A percentile compares a stretch with the other conserved stretches of the same genome.
Evolutionary conservation across 2,797 vertebrate species (phyloP).

Genomic region (Geotrypetes seraphini): DNA sequence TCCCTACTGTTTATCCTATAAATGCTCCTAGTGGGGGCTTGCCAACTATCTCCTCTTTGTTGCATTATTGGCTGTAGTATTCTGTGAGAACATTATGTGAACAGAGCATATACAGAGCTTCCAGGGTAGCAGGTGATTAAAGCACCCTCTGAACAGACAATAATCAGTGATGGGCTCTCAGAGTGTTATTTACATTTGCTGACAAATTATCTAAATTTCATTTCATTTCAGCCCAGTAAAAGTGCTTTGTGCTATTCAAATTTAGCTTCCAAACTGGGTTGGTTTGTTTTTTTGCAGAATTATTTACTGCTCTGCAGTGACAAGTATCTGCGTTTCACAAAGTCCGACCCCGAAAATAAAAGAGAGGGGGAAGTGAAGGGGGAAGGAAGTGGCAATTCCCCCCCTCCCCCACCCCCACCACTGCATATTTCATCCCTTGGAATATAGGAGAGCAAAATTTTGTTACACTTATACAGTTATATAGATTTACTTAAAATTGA

Average conservation of each 20-base stretch:
- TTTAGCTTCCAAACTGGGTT: background rate
- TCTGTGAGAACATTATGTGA: too few species aligned
- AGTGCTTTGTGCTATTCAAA: background rate
- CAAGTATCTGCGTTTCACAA: background rate
- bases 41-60: too few species aligned
- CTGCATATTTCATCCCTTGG: background rate
- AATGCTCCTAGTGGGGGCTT: too few species aligned
- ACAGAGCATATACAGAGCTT: too few species aligned
- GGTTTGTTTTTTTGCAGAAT: background rate
- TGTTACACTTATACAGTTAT: background rate
- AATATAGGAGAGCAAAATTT: rapidly evolving
- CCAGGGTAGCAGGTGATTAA: too few species aligned
- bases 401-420: rapidly evolving
- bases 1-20: too few species aligned
- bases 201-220: background rate
- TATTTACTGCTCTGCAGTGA: background rate
- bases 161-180: background rate
- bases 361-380: too few species aligned
- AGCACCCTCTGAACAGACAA: background rate
- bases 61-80: too few species aligned
- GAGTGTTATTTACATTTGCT: background rate
- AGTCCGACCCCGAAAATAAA: too few species aligned
- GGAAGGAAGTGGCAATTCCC: background rate
- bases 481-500: background rate
- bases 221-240: background rate